Base-by-base conservation (phyloP, 2,113 vertebrate species). In the Corapipo altera region DNA sequence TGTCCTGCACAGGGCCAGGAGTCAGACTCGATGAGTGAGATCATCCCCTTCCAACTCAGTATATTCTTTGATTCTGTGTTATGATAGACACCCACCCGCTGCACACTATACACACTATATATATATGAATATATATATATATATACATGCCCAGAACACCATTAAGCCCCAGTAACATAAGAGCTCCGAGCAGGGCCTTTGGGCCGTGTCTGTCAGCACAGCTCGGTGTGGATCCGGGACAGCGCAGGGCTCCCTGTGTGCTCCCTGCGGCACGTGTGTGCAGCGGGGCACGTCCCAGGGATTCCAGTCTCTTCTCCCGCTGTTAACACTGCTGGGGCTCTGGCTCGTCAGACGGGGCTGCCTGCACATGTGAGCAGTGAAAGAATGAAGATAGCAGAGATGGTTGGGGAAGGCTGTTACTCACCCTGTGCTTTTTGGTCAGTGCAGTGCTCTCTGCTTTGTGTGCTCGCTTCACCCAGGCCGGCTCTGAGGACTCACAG, bases 161-260 rank as follows among this genome's bases (percentile, higher is more conserved):
- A 0, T 24, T 12, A 5, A 30, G 12, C 5, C 44, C 18, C 27
- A 3, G 20, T n/a, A n/a, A 6, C 35, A 1, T 0, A 1, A 17
- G 26, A 15, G 30, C 46, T 58, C 37, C 14, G 5, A 3, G 35
- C 52, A 7, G 54, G 67, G 44, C 79, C 71, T 48, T 21, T 8
- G 58, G 19, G 32, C 28, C 4, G 0, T 4, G 62, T 12, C 67
- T 37, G n/a, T 26, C 46, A 9, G 84, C 83, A 1, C 21, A 6
- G 58, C 58, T 51, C 35, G 12, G 8, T 13, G 71, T 24, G 72
- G 37, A 15, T 12, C 19, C 51, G 2, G 67, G 55, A 4, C 39
- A 5, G 71, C 12, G 41, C 46, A 0, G 76, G 46, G 27, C 11
- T 8, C 18, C 13, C 76, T 4, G 32, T 4, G 54, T 46, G 54